These are phyloP conservation scores for Ernsta delagoae DNA, from an alignment of 2,888 invertebrate genomes.

Conservation along the genomic window DNA sequence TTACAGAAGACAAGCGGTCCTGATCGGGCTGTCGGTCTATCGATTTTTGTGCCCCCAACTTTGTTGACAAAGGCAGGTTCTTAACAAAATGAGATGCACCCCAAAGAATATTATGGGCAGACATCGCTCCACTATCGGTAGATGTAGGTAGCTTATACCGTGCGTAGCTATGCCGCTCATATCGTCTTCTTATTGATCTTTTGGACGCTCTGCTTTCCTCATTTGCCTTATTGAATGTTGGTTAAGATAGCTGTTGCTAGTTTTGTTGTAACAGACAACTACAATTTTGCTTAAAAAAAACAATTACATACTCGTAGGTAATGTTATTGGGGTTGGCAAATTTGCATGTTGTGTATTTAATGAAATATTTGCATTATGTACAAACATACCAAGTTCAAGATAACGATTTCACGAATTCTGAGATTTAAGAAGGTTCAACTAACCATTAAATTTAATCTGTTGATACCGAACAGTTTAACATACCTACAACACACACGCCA, in stretches of 20 bases:
- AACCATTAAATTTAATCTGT: neutral
- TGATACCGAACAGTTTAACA: too few species aligned
- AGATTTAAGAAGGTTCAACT: neutral
- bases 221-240: slow-evolving; percentile 24
- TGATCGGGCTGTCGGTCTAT: slow-evolving; percentile 71
- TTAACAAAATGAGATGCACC: slow-evolving; percentile 85
- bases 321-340: too few species aligned
- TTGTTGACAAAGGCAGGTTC: slow-evolving; percentile 85
- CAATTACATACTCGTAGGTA: too few species aligned
- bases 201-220: slow-evolving; percentile 35
- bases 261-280: neutral
- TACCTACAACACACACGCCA: too few species aligned
- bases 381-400: neutral
- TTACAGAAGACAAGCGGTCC: slow-evolving; percentile 59
- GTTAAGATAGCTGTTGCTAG: slow-evolving; percentile 2
- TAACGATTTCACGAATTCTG: neutral
- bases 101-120: slow-evolving; percentile 85
- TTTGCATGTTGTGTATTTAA: too few species aligned
- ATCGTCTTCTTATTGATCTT: slow-evolving; percentile 51
- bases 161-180: slow-evolving; percentile 47
- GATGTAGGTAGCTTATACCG: slow-evolving; percentile 37
- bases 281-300: too few species aligned
- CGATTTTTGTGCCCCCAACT: slow-evolving; percentile 79
- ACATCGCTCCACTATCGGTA: slow-evolving; percentile 72
- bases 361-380: too few species aligned